Evolutionary conservation across 2,113 vertebrate genomes (phyloP).

Genomic region (Chaetodon auriga): DNA sequence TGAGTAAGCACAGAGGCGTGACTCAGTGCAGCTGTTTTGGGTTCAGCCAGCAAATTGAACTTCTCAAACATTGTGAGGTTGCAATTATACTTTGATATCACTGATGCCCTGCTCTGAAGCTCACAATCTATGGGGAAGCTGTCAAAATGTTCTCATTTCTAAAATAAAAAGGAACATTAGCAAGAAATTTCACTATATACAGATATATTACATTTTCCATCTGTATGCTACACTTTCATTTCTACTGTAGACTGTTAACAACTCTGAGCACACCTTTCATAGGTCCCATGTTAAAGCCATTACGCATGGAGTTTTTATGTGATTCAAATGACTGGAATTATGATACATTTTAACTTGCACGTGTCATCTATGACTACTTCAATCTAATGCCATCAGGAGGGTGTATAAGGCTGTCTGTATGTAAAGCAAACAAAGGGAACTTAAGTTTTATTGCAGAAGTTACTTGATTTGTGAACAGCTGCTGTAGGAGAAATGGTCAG

Average conservation of each 20-base stretch:
- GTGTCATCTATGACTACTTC: background rate
- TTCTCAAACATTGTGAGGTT: background rate
- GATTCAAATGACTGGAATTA: background rate
- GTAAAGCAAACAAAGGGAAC: background rate
- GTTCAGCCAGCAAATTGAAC: background rate
- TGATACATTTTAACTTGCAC: background rate
- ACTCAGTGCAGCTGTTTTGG: conserved; percentile 6
- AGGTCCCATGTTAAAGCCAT: background rate
- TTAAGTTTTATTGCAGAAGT: background rate
- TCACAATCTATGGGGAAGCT: background rate
- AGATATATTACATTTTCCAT: background rate
- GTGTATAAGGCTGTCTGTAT: background rate
- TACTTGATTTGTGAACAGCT: background rate
- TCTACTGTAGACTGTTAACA: background rate
- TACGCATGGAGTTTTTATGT: background rate
- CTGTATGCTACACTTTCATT: background rate
- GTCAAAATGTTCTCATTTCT: background rate
- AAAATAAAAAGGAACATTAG: background rate
- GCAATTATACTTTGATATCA: background rate
- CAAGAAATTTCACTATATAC: background rate
- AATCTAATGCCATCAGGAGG: background rate
- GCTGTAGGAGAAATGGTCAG: no score
- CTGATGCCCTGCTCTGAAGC: background rate
- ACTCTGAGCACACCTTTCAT: background rate
- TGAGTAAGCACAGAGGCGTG: conserved; percentile 25